phyloP scores from a whole-genome alignment of 2,888 invertebrate species.

The Heteropelma amictum region DNA sequence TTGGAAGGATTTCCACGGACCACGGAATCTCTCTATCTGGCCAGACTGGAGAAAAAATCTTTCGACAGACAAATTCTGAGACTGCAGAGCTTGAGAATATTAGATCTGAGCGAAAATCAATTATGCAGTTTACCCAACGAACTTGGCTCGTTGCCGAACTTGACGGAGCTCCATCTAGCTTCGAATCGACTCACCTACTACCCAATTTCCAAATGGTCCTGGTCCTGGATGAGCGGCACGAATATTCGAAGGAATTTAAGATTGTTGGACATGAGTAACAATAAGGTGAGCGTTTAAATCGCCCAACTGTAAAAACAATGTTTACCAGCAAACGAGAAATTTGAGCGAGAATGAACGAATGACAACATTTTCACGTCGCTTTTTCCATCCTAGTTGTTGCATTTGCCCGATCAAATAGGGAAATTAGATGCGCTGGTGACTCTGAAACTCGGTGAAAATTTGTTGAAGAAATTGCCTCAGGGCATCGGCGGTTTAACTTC shows the following conservation, averaged over 20 bases:
- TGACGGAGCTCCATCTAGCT: constrained; percentile 83
- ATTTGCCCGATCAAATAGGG: constrained; percentile 82
- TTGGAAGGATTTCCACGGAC: constrained; percentile 85
- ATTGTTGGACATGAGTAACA: constrained; percentile 83
- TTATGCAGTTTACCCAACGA: constrained; percentile 85
- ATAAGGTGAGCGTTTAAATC: constrained; percentile 80
- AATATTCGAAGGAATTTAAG: constrained; percentile 80
- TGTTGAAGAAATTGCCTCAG: constrained; percentile 81
- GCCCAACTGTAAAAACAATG: too few relatives aligned
- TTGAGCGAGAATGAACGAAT: not conserved
- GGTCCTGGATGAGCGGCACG: constrained; percentile 83
- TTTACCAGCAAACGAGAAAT: not conserved
- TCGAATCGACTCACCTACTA: constrained; percentile 83
- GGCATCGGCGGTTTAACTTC: constrained; percentile 81
- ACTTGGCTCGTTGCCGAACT: constrained; percentile 82
- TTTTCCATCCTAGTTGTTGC: constrained; percentile 60
- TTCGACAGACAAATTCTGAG: constrained; percentile 85
- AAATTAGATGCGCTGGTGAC: constrained; percentile 82
- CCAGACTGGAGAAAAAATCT: constrained; percentile 82
- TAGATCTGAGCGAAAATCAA: constrained; percentile 86
- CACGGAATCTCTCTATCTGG: constrained; percentile 82
- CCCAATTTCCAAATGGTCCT: constrained; percentile 82
- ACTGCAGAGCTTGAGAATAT: constrained; percentile 82
- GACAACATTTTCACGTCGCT: constrained; percentile 70
- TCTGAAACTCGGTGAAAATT: constrained; percentile 83